These are phyloP conservation scores for Dicaeum eximium DNA, from an alignment of 2,113 vertebrate species.

Conservation along the genomic window DNA sequence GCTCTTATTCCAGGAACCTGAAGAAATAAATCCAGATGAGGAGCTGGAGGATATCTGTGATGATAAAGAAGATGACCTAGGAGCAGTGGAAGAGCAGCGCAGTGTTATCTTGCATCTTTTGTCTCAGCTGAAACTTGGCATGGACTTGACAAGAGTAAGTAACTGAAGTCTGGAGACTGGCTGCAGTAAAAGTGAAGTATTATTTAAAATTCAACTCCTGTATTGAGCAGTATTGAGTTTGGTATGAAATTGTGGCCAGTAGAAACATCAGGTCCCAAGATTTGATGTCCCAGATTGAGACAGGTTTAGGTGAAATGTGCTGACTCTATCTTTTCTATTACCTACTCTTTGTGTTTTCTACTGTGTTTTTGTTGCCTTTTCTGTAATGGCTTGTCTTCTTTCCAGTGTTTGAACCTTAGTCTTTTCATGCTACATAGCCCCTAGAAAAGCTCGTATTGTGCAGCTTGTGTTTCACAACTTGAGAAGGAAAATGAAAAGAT, in stretches of 20 bases:
- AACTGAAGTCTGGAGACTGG: neutral
- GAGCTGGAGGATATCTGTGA: slow-evolving; percentile 85
- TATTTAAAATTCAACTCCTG: neutral
- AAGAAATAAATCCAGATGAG: slow-evolving; percentile 87
- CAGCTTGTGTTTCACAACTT: neutral
- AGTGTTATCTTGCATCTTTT: slow-evolving; percentile 96
- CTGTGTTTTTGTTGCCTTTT: neutral
- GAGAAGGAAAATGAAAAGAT: fast-evolving
- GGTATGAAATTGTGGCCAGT: neutral
- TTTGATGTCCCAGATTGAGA: neutral
- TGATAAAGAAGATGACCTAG: slow-evolving; percentile 88
- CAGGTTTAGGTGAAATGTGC: neutral
- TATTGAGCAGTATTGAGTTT: neutral
- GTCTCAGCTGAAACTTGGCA: slow-evolving; percentile 97
- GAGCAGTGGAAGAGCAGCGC: slow-evolving; percentile 92
- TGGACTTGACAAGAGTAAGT: slow-evolving; percentile 97
- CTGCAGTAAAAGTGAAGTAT: neutral
- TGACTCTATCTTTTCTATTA: neutral
- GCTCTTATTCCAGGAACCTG: slow-evolving; percentile 79
- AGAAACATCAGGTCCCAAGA: neutral
- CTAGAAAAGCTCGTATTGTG: neutral
- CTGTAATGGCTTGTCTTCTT: neutral
- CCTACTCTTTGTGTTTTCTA: neutral
- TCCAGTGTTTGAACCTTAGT: neutral
- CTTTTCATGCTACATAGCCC: neutral